Percentiles rank a stretch among this genome's conserved stretches.
Evolutionary conservation across 1,140 invertebrate genomes (phyloP).

Genomic region (Orius laevigatus): DNA sequence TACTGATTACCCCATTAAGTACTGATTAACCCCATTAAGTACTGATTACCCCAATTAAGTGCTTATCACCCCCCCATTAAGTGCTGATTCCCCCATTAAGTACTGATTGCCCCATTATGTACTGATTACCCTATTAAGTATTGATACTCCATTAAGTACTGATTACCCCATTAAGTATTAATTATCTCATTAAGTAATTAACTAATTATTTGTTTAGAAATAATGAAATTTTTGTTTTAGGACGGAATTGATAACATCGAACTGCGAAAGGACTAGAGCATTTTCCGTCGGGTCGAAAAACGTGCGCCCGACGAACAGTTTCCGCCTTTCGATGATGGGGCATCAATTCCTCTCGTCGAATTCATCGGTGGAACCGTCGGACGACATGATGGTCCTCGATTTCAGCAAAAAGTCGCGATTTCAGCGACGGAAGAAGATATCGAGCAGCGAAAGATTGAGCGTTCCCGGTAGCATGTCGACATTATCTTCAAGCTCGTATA

Average conservation of each 20-base stretch:
- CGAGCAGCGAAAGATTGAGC: constrained; percentile 18
- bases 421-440: constrained; percentile 13
- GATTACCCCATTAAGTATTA: too few relatives aligned
- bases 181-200: too few relatives aligned
- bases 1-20: too few relatives aligned
- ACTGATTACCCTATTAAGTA: too few relatives aligned
- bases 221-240: constrained; percentile 25
- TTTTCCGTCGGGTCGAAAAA: constrained; percentile 49
- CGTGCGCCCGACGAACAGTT: constrained; percentile 8
- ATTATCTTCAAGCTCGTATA: constrained; percentile 18
- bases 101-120: too few relatives aligned
- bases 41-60: too few relatives aligned
- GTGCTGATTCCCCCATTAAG: too few relatives aligned
- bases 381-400: constrained; percentile 66
- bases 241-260: constrained; percentile 27
- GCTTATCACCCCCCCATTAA: too few relatives aligned
- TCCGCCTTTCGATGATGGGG: constrained; percentile 16
- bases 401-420: constrained; percentile 31
- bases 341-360: constrained; percentile 38
- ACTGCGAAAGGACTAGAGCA: constrained; percentile 35
- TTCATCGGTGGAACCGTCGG: constrained; percentile 46
- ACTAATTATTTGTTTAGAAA: too few relatives aligned
- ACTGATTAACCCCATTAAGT: too few relatives aligned
- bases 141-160: too few relatives aligned
- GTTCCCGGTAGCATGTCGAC: constrained; percentile 16